Conservation (phyloP, 2,888 invertebrate genomes). For the Hirtodrosophila duncani region DNA sequence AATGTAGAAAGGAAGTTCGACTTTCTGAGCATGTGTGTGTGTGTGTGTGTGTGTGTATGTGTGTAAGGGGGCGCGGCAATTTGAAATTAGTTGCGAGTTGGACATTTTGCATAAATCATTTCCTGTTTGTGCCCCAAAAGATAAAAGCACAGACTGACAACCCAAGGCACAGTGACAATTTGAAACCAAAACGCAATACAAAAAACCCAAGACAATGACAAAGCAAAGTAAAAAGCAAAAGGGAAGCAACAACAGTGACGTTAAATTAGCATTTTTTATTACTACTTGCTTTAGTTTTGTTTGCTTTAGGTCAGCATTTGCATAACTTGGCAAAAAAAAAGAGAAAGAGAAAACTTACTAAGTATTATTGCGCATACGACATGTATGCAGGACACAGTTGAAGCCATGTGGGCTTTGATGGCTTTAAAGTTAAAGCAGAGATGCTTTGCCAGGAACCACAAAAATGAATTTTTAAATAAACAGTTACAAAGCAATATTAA, state of each 20-base stretch:
- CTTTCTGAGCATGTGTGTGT: conserved; percentile 18
- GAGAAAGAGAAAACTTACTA: conserved; percentile 24
- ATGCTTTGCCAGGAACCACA: too few species aligned
- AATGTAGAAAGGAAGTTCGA: conserved; percentile 22
- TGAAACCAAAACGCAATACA: conserved; percentile 21
- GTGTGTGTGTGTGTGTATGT: conserved; percentile 5
- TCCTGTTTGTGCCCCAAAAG: conserved; percentile 61
- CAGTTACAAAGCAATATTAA: too few species aligned
- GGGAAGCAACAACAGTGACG: conserved; percentile 67
- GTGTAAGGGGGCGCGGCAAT: conserved; percentile 31
- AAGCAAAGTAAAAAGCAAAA: conserved; percentile 51
- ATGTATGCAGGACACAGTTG: conserved; percentile 21
- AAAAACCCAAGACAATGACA: conserved; percentile 26
- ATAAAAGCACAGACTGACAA: conserved; percentile 51
- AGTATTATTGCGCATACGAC: conserved; percentile 63
- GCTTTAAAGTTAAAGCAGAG: background rate
- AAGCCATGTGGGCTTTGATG: background rate
- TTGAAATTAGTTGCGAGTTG: conserved; percentile 62
- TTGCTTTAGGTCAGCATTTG: conserved; percentile 41
- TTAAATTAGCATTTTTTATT: conserved; percentile 72
- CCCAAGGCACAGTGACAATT: conserved; percentile 29
- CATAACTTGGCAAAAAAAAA: conserved; percentile 45
- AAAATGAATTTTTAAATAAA: too few species aligned
- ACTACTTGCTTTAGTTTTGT: conserved; percentile 65
- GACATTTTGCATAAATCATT: conserved; percentile 66